Conservation (phyloP, 2,888 invertebrate genomes). For the Scrobipalpa atriplicella region DNA sequence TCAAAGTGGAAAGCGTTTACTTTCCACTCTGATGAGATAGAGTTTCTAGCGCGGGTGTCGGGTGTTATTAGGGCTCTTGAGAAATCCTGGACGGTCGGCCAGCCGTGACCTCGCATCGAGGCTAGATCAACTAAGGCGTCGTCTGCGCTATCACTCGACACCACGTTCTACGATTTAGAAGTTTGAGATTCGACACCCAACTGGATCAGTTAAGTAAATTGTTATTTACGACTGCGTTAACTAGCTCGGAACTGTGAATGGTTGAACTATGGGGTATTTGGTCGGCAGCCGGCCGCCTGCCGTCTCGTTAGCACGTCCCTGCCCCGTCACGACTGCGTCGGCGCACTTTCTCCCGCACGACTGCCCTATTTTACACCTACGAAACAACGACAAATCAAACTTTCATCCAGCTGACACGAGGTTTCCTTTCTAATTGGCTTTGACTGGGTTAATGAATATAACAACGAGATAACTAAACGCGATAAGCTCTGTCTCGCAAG, state of each 20-base stretch:
- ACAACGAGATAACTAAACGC: neutral
- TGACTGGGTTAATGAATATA: constrained; percentile 22
- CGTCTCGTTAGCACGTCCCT: constrained; percentile 55
- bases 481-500: constrained; percentile 30
- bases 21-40: constrained; percentile 61
- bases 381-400: constrained; percentile 56
- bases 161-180: neutral
- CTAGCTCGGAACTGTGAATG: constrained; percentile 18
- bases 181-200: neutral
- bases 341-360: constrained; percentile 73
- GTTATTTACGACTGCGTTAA: constrained; percentile 20
- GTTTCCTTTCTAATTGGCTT: constrained; percentile 32
- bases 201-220: constrained; percentile 19
- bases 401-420: constrained; percentile 47
- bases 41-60: constrained; percentile 58
- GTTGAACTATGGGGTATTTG: constrained; percentile 18
- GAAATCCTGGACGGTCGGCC: constrained; percentile 45
- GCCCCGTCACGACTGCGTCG: constrained; percentile 61
- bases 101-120: constrained; percentile 60
- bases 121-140: constrained; percentile 21
- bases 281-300: neutral
- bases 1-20: constrained; percentile 59
- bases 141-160: neutral
- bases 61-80: constrained; percentile 64
- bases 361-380: constrained; percentile 59